A percentile compares a stretch with the other conserved stretches of the same genome.
phyloP scores from a whole-genome alignment of 2,113 vertebrate genomes.

The Zosterops japonicus region DNA sequence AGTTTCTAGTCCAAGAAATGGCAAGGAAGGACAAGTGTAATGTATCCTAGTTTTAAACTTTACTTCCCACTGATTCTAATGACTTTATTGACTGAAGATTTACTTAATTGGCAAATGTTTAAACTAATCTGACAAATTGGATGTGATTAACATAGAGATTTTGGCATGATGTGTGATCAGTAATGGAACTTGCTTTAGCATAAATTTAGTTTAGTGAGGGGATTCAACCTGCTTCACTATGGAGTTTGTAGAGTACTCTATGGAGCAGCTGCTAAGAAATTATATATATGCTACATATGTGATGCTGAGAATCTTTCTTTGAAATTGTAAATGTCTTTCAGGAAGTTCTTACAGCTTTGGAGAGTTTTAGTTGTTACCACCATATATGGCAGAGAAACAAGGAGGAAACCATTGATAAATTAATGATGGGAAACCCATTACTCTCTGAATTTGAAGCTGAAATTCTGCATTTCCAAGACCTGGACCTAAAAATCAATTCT shows the following conservation, averaged over 20 bases:
- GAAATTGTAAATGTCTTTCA: slow-evolving; percentile 61
- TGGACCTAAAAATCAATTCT: slow-evolving; percentile 85
- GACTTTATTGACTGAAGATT: neutral
- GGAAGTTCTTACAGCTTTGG: slow-evolving; percentile 83
- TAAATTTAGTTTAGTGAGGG: neutral
- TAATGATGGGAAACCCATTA: slow-evolving; percentile 78
- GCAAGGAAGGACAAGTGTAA: neutral
- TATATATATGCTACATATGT: neutral
- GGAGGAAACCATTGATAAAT: slow-evolving; percentile 80
- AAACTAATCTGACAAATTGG: neutral
- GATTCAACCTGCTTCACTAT: neutral
- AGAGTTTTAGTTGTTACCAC: slow-evolving; percentile 84
- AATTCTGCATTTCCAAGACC: slow-evolving; percentile 85
- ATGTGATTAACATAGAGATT: neutral
- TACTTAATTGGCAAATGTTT: neutral
- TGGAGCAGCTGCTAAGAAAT: neutral
- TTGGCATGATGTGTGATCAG: neutral
- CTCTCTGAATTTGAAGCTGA: slow-evolving; percentile 91
- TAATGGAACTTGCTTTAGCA: neutral
- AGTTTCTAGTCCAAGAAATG: neutral
- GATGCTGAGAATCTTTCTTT: neutral
- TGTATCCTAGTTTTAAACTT: neutral
- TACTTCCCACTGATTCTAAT: neutral
- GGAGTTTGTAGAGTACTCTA: neutral
- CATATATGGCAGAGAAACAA: slow-evolving; percentile 91